Evolutionary conservation across 1,140 invertebrate genomes (phyloP).

Genomic region (Brachionus angularis): DNA sequence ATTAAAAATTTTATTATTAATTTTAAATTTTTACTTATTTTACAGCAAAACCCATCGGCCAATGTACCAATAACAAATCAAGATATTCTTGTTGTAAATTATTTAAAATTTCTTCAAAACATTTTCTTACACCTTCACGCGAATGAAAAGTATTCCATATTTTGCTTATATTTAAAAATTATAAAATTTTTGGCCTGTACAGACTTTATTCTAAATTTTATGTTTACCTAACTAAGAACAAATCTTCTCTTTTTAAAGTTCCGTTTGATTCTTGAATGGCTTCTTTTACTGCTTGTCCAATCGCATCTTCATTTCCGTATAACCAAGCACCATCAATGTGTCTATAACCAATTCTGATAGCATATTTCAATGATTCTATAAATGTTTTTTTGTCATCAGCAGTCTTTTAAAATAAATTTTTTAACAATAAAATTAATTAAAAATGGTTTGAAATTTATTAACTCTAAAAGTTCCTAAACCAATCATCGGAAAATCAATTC

Average conservation of each 20-base stretch:
- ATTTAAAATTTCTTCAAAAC: constrained; percentile 51
- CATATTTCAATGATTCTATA: constrained; percentile 32
- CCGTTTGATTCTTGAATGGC: constrained; percentile 32
- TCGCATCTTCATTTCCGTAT: constrained; percentile 35
- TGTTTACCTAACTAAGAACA: constrained; percentile 35
- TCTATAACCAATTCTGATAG: constrained; percentile 38
- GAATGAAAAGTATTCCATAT: constrained; percentile 43
- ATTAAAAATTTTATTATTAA: too few species aligned
- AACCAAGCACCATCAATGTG: constrained; percentile 41
- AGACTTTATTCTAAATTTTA: not conserved
- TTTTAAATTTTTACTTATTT: constrained; percentile 49
- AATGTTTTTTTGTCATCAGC: constrained; percentile 28
- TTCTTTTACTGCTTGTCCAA: constrained; percentile 34
- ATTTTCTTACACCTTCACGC: constrained; percentile 34
- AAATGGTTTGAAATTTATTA: not conserved
- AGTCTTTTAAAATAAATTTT: not conserved
- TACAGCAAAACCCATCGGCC: constrained; percentile 51
- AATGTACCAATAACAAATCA: constrained; percentile 55
- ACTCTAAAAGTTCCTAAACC: constrained; percentile 41
- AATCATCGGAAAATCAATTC: constrained; percentile 20
- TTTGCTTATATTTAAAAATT: constrained; percentile 11
- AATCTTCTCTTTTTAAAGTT: constrained; percentile 20
- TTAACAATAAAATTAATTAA: not conserved
- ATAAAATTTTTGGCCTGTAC: not conserved
- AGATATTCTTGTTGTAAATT: constrained; percentile 53